Conservation (phyloP, 37 sponge, comb jelly and placozoan species). For the Halichondria panicea region DNA sequence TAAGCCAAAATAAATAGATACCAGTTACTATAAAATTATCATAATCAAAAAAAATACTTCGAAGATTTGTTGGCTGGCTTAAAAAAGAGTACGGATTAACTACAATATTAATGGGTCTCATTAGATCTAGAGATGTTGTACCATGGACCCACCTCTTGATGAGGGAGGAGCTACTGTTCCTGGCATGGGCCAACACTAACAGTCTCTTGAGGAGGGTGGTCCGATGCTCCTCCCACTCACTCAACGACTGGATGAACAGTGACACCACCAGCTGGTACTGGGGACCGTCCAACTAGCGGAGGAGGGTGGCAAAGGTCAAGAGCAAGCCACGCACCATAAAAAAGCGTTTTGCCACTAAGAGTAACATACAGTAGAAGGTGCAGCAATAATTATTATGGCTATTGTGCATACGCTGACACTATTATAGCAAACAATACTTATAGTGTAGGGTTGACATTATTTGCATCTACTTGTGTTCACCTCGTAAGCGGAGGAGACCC, state of each 20-base stretch:
- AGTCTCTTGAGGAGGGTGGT: conserved; percentile 60
- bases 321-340: too few relatives aligned
- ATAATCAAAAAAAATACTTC: too few relatives aligned
- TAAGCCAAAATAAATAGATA: too few relatives aligned
- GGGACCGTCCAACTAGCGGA: conserved; percentile 73
- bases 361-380: not conserved
- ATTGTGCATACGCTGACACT: not conserved
- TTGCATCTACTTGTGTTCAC: conserved; percentile 15
- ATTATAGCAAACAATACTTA: too few relatives aligned
- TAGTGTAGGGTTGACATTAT: too few relatives aligned
- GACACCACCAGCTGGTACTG: conserved; percentile 51
- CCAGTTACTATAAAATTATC: too few relatives aligned
- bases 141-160: conserved; percentile 53
- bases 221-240: conserved; percentile 65
- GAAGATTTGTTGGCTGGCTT: too few relatives aligned
- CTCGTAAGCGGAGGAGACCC: conserved; percentile 81
- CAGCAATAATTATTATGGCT: not conserved
- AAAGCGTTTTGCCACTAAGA: too few relatives aligned
- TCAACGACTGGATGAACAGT: conserved; percentile 52
- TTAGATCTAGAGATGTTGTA: too few relatives aligned
- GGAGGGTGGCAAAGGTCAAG: too few relatives aligned
- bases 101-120: too few relatives aligned
- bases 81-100: too few relatives aligned
- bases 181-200: conserved; percentile 69
- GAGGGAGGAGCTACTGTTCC: conserved; percentile 54